phyloP scores from a whole-genome alignment of 2,797 vertebrate genomes.

The Tiaroga cobitis region DNA sequence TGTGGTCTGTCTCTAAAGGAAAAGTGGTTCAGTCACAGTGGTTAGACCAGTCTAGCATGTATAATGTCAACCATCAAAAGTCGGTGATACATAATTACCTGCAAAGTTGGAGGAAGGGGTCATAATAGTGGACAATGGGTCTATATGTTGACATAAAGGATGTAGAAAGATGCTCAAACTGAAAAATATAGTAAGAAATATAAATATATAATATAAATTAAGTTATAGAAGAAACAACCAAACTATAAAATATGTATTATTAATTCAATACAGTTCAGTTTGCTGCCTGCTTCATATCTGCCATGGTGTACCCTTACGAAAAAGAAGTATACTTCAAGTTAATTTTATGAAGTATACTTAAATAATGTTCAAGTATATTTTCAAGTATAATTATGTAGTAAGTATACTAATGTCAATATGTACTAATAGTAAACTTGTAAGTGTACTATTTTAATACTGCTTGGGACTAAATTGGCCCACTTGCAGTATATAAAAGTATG shows the following conservation, averaged over 20 bases:
- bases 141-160: not conserved
- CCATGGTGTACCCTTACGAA: too few species aligned
- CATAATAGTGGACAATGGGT: not conserved
- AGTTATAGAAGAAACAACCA: not conserved
- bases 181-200: slow-evolving; percentile 67
- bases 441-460: too few species aligned
- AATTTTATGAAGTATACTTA: too few species aligned
- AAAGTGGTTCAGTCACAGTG: not conserved
- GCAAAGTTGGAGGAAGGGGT: not conserved
- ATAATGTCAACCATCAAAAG: not conserved
- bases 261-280: slow-evolving; percentile 46
- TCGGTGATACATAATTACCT: not conserved
- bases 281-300: slow-evolving; percentile 41
- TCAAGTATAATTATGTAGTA: too few species aligned
- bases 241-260: slow-evolving; percentile 1
- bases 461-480: too few species aligned
- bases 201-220: too few species aligned
- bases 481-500: too few species aligned
- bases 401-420: too few species aligned
- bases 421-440: too few species aligned
- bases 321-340: too few species aligned
- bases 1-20: slow-evolving; percentile 61
- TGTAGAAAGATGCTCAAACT: not conserved
- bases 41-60: slow-evolving; percentile 3
- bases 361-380: too few species aligned